Conservation (phyloP, 2,888 invertebrate genomes). For the Meghimatium bilineatum region DNA sequence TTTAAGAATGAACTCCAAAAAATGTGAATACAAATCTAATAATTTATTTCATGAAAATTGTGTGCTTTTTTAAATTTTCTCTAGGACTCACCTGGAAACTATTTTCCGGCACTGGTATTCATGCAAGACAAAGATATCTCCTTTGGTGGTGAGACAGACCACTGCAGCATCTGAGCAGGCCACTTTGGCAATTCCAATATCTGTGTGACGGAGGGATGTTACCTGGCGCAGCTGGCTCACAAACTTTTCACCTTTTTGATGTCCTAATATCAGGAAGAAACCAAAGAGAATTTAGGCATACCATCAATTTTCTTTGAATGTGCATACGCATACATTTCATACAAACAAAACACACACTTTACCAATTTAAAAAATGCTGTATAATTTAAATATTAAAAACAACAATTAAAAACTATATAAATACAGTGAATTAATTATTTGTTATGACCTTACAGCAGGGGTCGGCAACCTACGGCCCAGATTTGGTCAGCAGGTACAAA, state of each 20-base stretch:
- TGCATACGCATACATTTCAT: too few species aligned
- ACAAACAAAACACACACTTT: too few species aligned
- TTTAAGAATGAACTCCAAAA: too few species aligned
- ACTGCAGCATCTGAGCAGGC: constrained; percentile 84
- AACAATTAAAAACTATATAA: too few species aligned
- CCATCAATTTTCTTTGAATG: neutral
- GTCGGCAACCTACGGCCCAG: too few species aligned
- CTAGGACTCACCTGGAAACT: constrained; percentile 80
- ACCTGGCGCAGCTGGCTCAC: constrained; percentile 74
- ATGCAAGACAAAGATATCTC: constrained; percentile 85
- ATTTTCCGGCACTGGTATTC: constrained; percentile 85
- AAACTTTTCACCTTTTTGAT: constrained; percentile 78
- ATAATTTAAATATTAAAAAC: too few species aligned
- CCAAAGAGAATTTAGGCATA: neutral
- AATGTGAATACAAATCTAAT: too few species aligned
- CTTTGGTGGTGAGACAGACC: constrained; percentile 82
- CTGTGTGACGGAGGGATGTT: constrained; percentile 77
- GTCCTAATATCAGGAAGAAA: constrained; percentile 76
- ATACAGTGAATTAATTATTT: too few species aligned
- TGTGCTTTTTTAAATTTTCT: neutral
- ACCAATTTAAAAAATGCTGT: too few species aligned
- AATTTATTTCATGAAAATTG: neutral
- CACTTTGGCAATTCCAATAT: constrained; percentile 80
- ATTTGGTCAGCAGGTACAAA: too few species aligned
- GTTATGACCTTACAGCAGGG: too few species aligned